Conservation (phyloP, 2,113 vertebrate genomes). For the Hypocryptadius cinnamomeus region DNA sequence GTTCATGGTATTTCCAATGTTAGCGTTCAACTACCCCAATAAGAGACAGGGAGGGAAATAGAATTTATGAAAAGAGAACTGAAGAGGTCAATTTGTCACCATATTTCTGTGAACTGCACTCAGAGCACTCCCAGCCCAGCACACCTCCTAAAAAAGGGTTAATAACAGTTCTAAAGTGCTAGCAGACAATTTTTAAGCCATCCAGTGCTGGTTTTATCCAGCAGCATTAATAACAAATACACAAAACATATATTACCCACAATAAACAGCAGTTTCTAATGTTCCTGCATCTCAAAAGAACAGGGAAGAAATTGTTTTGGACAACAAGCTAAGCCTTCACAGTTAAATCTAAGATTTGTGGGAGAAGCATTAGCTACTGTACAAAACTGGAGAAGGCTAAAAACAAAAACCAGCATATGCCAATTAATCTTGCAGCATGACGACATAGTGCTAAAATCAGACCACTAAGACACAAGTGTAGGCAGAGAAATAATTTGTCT, state of each 20-base stretch:
- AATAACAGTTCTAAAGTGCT: neutral
- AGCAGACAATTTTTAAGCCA: neutral
- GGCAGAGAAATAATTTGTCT: slow-evolving; percentile 27
- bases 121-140: neutral
- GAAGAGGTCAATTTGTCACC: neutral
- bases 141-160: neutral
- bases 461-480: slow-evolving; percentile 6
- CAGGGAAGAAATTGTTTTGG: neutral
- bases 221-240: neutral
- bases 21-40: neutral
- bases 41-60: neutral
- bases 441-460: neutral
- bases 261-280: neutral
- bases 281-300: neutral
- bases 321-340: neutral
- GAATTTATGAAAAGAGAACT: neutral
- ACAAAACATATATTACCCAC: neutral
- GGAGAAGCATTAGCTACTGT: neutral
- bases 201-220: neutral
- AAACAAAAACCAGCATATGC: slow-evolving; percentile 2
- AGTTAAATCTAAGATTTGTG: neutral
- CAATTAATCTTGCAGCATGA: slow-evolving; percentile 21
- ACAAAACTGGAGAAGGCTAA: neutral
- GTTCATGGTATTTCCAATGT: neutral
- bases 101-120: neutral